A percentile compares a stretch with the other conserved stretches of the same genome.
Conservation (phyloP, 2,113 vertebrate genomes). For the Spea bombifrons region DNA sequence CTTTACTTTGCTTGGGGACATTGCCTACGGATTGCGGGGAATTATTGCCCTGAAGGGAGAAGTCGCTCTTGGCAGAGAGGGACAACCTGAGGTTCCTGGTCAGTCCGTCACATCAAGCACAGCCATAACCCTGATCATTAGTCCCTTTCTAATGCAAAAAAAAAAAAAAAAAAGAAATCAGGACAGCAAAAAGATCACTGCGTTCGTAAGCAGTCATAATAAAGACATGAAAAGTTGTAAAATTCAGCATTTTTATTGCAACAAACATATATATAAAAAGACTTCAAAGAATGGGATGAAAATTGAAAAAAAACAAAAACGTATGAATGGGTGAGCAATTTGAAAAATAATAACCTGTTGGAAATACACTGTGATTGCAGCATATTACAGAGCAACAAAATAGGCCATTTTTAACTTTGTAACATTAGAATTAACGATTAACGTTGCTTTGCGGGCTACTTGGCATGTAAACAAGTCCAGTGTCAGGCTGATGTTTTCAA, state of each 20-base stretch:
- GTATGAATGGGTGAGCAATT: slow-evolving; percentile 5
- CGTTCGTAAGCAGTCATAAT: too few species aligned
- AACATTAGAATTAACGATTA: slow-evolving; percentile 1
- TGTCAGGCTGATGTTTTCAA: neutral
- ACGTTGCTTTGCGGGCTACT: neutral
- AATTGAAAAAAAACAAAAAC: neutral
- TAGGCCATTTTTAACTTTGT: slow-evolving; percentile 6
- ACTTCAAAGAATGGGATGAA: slow-evolving; percentile 2
- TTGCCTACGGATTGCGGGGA: too few species aligned
- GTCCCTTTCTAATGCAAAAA: neutral
- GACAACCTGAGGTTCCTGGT: too few species aligned
- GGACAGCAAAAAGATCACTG: too few species aligned
- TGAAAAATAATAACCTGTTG: neutral
- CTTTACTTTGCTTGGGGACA: too few species aligned
- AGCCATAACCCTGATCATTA: too few species aligned
- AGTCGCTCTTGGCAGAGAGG: too few species aligned
- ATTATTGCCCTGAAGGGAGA: too few species aligned
- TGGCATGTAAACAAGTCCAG: slow-evolving; percentile 1
- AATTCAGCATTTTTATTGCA: slow-evolving; percentile 27
- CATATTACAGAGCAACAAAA: slow-evolving; percentile 14
- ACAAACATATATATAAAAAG: slow-evolving; percentile 32
- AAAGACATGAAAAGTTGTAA: neutral
- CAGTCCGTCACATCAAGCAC: too few species aligned
- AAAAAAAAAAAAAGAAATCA: neutral
- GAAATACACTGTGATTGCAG: slow-evolving; percentile 21